These are phyloP conservation scores for Drosophila simulans DNA, from an alignment of 1,140 invertebrate species.

Conservation along the genomic window DNA sequence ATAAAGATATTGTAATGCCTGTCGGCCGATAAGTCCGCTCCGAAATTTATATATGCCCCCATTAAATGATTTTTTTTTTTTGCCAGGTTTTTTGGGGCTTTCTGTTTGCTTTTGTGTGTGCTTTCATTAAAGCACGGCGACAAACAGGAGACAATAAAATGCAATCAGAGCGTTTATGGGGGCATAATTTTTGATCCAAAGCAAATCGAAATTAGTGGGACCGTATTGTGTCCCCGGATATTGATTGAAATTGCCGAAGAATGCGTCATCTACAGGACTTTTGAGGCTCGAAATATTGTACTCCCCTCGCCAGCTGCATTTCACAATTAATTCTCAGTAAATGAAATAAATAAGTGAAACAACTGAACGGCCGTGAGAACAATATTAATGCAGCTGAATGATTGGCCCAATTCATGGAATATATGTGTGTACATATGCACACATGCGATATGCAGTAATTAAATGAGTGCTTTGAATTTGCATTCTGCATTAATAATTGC, in stretches of 20 bases:
- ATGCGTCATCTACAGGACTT: conserved; percentile 11
- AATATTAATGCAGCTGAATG: conserved; percentile 5
- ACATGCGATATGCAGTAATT: conserved; percentile 6
- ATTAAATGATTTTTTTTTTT: conserved; percentile 28
- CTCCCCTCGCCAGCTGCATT: background rate
- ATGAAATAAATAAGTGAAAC: conserved; percentile 5
- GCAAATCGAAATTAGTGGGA: conserved; percentile 19
- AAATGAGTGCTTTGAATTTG: background rate
- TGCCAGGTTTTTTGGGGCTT: conserved; percentile 21
- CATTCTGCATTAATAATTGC: conserved; percentile 5
- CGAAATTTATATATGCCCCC: conserved; percentile 41
- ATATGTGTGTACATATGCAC: background rate
- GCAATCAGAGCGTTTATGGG: conserved; percentile 52
- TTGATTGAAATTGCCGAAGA: conserved; percentile 1
- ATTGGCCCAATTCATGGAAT: conserved; percentile 31
- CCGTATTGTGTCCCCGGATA: background rate
- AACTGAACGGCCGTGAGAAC: conserved; percentile 5
- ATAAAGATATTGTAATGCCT: conserved; percentile 50
- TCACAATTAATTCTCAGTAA: conserved; percentile 12
- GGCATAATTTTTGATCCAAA: conserved; percentile 26
- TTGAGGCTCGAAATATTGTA: background rate
- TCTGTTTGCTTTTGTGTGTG: conserved; percentile 29
- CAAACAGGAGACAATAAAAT: conserved; percentile 50
- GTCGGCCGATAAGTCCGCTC: conserved; percentile 33
- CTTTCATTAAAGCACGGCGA: conserved; percentile 17